Base-by-base conservation (phyloP, 1,140 invertebrate species). In the Drosophila busckii region DNA sequence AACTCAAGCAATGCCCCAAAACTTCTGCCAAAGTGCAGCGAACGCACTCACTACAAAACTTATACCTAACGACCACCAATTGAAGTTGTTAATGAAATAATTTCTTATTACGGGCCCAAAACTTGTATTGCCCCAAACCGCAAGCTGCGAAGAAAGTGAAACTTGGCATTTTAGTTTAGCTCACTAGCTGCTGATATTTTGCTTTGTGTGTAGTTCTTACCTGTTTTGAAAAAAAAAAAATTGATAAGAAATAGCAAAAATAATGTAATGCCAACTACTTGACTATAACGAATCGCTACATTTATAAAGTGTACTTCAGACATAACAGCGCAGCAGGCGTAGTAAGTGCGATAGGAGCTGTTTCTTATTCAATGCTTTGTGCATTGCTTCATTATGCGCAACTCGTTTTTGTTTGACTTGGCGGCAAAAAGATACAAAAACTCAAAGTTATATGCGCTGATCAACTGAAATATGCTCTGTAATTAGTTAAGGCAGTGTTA, bases 11-110 rank as follows among this genome's bases (percentile, higher is more conserved):
- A 53, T 26, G 10, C 41, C 61, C 15, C 20, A 52, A 65, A 64
- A 67, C 62, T 67, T 67, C 44, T 60, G 32, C 23, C 22, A 54
- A 54, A 64, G 25, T 53, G 49, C 53, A 37, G 31, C 22, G 32
- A 16, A 9, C n/a, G 16, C 31, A 29, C 15, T n/a, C n/a, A n/a
- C n/a, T n/a, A n/a, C n/a, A n/a, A 66, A 65, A 62, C 65, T 76
- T 60, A 22, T 31, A 52, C 15, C 70, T 55, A 68, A 65, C 54
- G 63, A 73, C 70, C 60, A 38, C 55, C 61, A 80, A 80, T 80
- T 80, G 75, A 65, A 68, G 73, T 80, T 73, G 68, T 80, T 82
- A 80, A 80, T 80, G 73, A 80, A 80, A 80, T 80, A 80, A 80
- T 80, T 80, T 68, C 73, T 59, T 76, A 49, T 44, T 66, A 35